A percentile compares a stretch with the other conserved stretches of the same genome.
Evolutionary conservation across 1,140 invertebrate genomes (phyloP).

Genomic region (Neocloeon triangulifer): DNA sequence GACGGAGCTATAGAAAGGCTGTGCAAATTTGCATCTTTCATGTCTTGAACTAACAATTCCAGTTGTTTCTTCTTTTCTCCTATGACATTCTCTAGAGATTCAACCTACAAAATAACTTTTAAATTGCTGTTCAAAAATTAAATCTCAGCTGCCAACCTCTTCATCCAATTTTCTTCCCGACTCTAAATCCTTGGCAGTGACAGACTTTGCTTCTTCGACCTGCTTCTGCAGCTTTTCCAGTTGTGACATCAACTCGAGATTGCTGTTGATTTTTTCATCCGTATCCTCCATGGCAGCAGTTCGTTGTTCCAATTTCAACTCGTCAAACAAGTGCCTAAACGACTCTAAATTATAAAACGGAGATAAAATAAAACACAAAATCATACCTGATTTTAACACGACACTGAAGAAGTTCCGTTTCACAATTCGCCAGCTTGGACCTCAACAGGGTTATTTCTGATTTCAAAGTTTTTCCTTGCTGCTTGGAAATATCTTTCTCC

Average conservation of each 20-base stretch:
- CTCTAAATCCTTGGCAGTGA: slow-evolving; percentile 53
- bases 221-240: slow-evolving; percentile 59
- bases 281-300: too few species aligned
- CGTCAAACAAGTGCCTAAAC: slow-evolving; percentile 31
- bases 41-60: slow-evolving; percentile 60
- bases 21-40: slow-evolving; percentile 80
- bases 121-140: too few species aligned
- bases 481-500: slow-evolving; percentile 66
- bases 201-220: slow-evolving; percentile 57
- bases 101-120: slow-evolving; percentile 23
- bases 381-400: slow-evolving; percentile 65
- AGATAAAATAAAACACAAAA: too few species aligned
- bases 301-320: slow-evolving; percentile 32
- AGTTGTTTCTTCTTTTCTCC: slow-evolving; percentile 68
- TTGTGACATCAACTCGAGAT: slow-evolving; percentile 49
- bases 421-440: slow-evolving; percentile 65
- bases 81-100: slow-evolving; percentile 51
- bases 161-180: slow-evolving; percentile 57
- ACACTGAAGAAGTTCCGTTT: slow-evolving; percentile 67
- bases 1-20: slow-evolving; percentile 58
- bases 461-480: slow-evolving; percentile 65
- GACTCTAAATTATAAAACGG: too few species aligned
- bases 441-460: slow-evolving; percentile 61
- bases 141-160: too few species aligned
- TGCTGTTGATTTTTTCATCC: slow-evolving; percentile 28